Evolutionary conservation across 2,113 vertebrate genomes (phyloP).

Genomic region (Aspidoscelis tigris): DNA sequence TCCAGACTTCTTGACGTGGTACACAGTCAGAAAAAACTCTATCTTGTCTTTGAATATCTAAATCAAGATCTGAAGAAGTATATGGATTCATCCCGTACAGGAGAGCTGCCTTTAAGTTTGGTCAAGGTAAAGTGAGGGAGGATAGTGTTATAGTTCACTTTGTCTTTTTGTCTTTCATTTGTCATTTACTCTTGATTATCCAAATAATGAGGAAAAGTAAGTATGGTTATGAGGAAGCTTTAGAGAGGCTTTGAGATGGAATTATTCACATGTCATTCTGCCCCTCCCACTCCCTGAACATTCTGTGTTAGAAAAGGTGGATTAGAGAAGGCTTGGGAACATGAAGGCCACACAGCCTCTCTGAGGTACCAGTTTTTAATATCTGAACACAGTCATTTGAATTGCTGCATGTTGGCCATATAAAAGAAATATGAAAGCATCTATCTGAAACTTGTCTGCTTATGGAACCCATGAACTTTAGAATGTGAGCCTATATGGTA

Average conservation of each 20-base stretch:
- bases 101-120: slow-evolving; percentile 64
- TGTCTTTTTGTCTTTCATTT: neutral
- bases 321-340: too few species aligned
- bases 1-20: slow-evolving; percentile 78
- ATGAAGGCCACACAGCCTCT: too few species aligned
- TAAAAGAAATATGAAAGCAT: too few species aligned
- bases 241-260: too few species aligned
- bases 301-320: too few species aligned
- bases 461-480: neutral
- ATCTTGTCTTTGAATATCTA: slow-evolving; percentile 81
- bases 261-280: too few species aligned
- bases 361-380: too few species aligned
- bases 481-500: neutral
- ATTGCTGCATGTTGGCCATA: too few species aligned
- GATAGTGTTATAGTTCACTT: too few species aligned
- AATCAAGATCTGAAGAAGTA: slow-evolving; percentile 80
- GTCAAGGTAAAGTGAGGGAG: slow-evolving; percentile 62
- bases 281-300: too few species aligned
- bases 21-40: slow-evolving; percentile 77
- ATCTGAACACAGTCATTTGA: neutral
- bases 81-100: slow-evolving; percentile 67
- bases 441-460: too few species aligned
- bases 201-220: neutral
- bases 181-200: neutral
- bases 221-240: neutral